Percentiles rank a stretch among this genome's conserved stretches.
Conservation (phyloP, 35 echinoderm and acorn worm species). For the Ophioderma brevispina region DNA sequence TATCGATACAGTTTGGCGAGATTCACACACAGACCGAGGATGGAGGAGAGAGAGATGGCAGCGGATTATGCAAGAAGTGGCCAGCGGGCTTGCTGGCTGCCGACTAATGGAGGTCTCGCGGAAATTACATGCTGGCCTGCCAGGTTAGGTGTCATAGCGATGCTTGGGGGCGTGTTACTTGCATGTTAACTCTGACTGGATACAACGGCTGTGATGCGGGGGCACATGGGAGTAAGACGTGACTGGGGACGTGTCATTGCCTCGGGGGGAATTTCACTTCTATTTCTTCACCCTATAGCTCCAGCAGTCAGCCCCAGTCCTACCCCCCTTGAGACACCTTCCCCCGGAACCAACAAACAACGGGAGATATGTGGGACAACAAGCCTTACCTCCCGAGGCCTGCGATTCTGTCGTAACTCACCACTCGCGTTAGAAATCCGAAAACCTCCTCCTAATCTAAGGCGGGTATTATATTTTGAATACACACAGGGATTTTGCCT, state of each 20-base stretch:
- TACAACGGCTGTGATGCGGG: background rate
- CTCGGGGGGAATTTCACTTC: background rate
- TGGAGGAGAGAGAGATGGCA: too few relatives aligned
- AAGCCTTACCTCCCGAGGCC: background rate
- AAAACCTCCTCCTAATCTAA: background rate
- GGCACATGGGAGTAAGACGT: background rate
- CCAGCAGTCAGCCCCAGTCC: too few relatives aligned
- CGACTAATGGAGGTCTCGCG: constrained; percentile 26
- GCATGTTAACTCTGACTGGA: background rate
- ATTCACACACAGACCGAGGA: background rate
- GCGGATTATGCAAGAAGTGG: constrained; percentile 27
- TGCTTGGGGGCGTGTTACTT: background rate
- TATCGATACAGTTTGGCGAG: background rate
- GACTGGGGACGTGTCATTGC: background rate
- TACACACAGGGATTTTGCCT: background rate
- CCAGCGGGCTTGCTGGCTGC: constrained; percentile 17
- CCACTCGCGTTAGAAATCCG: background rate
- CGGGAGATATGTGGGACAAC: background rate
- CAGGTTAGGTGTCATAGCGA: constrained; percentile 39
- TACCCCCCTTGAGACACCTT: background rate
- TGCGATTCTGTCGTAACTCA: background rate
- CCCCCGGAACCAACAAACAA: background rate
- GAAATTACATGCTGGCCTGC: constrained; percentile 41
- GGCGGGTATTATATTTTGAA: background rate
- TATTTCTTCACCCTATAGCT: background rate